These are phyloP conservation scores for Clanis bilineata DNA, from an alignment of 2,888 invertebrate species.

Conservation along the genomic window DNA sequence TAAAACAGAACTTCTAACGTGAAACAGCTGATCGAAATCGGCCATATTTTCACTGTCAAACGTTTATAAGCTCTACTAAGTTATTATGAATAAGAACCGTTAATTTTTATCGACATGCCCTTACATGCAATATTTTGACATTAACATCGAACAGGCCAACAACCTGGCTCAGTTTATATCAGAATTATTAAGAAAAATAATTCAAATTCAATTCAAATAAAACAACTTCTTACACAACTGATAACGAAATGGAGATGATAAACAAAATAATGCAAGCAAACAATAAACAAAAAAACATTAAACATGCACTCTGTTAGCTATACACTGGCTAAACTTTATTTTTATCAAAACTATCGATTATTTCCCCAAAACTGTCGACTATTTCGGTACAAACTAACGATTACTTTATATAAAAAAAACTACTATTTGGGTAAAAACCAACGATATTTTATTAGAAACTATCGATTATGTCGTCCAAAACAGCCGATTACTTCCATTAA, in stretches of 20 bases:
- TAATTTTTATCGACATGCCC: neutral
- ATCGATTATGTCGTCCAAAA: too few species aligned
- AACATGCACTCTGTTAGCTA: slow-evolving; percentile 7
- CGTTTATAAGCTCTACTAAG: too few species aligned
- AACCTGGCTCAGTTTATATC: neutral
- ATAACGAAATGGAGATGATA: slow-evolving; percentile 18
- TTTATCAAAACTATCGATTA: neutral
- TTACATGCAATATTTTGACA: neutral
- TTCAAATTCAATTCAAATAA: neutral
- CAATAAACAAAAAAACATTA: slow-evolving; percentile 20
- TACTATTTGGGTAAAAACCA: too few species aligned
- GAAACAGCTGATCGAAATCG: too few species aligned
- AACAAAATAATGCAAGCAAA: slow-evolving; percentile 37
- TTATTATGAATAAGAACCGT: too few species aligned
- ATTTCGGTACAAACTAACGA: too few species aligned
- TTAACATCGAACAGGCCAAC: neutral
- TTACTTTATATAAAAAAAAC: too few species aligned
- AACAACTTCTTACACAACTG: slow-evolving; percentile 12
- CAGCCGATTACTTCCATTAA: too few species aligned
- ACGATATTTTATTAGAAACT: too few species aligned
- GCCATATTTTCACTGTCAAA: slow-evolving; percentile 13
- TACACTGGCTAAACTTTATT: neutral
- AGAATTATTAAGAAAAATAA: too few species aligned
- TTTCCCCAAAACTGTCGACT: neutral
- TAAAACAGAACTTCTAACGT: too few species aligned